Percentiles rank a stretch among this genome's conserved stretches.
phyloP scores from a whole-genome alignment of 2,797 vertebrate genomes.

The Chanos chanos region DNA sequence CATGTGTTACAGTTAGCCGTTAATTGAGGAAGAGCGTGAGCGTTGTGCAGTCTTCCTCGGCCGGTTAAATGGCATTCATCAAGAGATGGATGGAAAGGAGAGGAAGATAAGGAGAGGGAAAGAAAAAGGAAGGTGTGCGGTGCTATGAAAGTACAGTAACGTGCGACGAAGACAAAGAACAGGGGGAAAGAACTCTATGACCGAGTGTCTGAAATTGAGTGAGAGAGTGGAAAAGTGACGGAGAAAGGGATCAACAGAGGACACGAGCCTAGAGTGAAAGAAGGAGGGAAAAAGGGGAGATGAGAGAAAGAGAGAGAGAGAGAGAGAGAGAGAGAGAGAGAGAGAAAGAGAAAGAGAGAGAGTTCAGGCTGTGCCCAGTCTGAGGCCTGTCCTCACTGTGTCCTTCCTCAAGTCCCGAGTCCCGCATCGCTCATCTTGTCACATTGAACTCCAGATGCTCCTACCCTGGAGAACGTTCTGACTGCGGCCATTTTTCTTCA shows the following conservation, averaged over 20 bases:
- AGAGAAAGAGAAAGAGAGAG: slow-evolving; percentile 47
- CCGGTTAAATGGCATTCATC: slow-evolving; percentile 61
- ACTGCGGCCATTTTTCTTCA: slow-evolving; percentile 95
- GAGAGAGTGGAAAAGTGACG: not conserved
- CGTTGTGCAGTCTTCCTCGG: slow-evolving; percentile 66
- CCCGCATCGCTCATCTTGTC: slow-evolving; percentile 98
- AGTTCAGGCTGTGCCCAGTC: slow-evolving; percentile 76
- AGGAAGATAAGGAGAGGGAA: slow-evolving; percentile 6
- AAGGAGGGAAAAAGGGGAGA: slow-evolving; percentile 16
- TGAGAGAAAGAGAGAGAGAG: not conserved
- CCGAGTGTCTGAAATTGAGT: too few species aligned
- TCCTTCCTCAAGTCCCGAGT: slow-evolving; percentile 92
- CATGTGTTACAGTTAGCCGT: slow-evolving; percentile 68
- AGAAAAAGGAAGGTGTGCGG: too few species aligned
- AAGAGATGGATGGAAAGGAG: slow-evolving; percentile 67
- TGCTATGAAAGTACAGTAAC: too few species aligned
- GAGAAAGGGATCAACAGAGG: not conserved
- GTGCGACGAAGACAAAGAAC: not conserved
- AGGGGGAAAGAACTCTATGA: too few species aligned
- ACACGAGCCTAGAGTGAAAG: not conserved
- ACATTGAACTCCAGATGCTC: slow-evolving; percentile 99
- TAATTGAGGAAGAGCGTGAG: slow-evolving; percentile 72
- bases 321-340: slow-evolving; percentile 11
- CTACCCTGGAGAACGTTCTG: slow-evolving; percentile 91
- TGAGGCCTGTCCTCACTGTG: slow-evolving; percentile 92